Conservation (phyloP, 2,113 vertebrate species). For the Abramis brama region DNA sequence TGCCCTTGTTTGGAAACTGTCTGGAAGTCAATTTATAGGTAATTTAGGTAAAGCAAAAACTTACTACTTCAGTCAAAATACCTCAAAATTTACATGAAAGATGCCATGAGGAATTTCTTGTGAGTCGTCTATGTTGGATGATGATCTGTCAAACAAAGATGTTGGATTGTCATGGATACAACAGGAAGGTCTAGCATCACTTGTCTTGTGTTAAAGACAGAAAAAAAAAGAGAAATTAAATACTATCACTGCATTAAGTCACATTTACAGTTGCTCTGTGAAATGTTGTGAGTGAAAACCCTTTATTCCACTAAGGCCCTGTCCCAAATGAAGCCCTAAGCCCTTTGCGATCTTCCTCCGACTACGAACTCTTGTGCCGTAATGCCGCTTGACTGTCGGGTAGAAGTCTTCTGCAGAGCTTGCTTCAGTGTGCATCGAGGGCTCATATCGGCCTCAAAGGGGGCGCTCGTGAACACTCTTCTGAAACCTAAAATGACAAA, state of each 20-base stretch:
- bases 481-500: too few relatives aligned
- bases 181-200: conserved; percentile 43
- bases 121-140: conserved; percentile 47
- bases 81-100: background rate
- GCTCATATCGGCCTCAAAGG: too few relatives aligned
- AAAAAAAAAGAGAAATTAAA: conserved; percentile 59
- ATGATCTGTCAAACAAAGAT: conserved; percentile 66
- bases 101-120: background rate
- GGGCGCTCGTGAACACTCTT: too few relatives aligned
- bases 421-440: too few relatives aligned
- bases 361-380: too few relatives aligned
- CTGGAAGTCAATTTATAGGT: background rate
- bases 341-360: too few relatives aligned
- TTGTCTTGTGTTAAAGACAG: conserved; percentile 29
- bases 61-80: background rate
- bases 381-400: too few relatives aligned
- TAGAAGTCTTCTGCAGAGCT: too few relatives aligned
- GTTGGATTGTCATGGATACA: conserved; percentile 62
- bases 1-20: background rate
- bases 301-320: too few relatives aligned
- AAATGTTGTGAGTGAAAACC: too few relatives aligned
- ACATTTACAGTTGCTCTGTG: too few relatives aligned
- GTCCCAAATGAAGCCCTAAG: too few relatives aligned
- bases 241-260: background rate
- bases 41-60: background rate